Evolutionary conservation across 2,888 invertebrate species (phyloP).

Genomic region (Eledone cirrhosa): DNA sequence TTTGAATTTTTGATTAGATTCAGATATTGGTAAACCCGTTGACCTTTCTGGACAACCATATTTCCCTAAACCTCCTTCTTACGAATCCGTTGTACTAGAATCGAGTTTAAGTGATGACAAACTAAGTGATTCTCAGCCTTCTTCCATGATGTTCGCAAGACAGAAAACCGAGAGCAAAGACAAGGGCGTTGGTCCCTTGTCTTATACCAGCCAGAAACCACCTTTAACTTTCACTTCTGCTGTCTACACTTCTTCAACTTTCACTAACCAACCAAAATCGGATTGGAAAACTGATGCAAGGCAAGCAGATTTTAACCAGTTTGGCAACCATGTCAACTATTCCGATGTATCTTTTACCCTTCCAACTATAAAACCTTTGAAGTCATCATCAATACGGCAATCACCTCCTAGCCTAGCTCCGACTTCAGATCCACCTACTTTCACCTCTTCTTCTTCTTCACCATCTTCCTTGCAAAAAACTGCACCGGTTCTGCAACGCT

Average conservation of each 20-base stretch:
- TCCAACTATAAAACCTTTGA: constrained; percentile 15
- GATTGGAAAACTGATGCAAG: background rate
- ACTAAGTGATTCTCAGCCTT: too few species aligned
- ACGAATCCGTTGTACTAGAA: background rate
- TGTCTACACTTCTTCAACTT: background rate
- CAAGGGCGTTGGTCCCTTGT: too few species aligned
- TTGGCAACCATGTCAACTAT: background rate
- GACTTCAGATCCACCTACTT: background rate
- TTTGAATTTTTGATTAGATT: constrained; percentile 14
- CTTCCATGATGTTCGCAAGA: too few species aligned
- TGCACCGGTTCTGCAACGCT: too few species aligned
- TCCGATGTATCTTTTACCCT: background rate
- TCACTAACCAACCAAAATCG: background rate
- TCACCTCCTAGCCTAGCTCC: background rate
- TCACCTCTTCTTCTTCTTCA: background rate
- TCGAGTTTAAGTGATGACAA: background rate
- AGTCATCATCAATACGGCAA: background rate
- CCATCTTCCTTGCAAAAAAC: background rate
- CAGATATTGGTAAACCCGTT: background rate
- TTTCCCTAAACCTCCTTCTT: background rate
- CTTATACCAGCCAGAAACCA: too few species aligned
- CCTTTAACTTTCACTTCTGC: background rate
- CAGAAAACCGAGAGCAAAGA: too few species aligned
- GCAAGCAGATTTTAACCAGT: background rate
- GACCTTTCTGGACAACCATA: background rate